A percentile compares a stretch with the other conserved stretches of the same genome.
These are phyloP conservation scores for Scaptodrosophila latifasciaeformis DNA, from an alignment of 2,888 invertebrate species.

Conservation along the genomic window DNA sequence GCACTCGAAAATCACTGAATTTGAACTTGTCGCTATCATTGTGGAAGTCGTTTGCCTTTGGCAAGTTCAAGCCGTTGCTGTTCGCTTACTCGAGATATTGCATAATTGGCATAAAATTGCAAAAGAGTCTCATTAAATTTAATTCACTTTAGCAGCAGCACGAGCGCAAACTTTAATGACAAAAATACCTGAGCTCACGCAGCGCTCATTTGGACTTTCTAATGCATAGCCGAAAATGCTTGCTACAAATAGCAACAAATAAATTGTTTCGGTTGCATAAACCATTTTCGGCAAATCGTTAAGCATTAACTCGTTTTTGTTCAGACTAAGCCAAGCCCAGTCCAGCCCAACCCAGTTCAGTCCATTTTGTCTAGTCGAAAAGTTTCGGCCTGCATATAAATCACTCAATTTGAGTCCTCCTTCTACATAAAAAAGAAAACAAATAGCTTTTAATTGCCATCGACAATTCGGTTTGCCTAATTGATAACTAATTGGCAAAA, in stretches of 20 bases:
- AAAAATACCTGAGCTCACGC: background rate
- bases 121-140: no score
- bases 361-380: no score
- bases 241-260: no score
- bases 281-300: no score
- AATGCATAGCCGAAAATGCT: no score
- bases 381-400: conserved; percentile 50
- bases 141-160: conserved; percentile 15
- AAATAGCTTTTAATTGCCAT: conserved; percentile 50
- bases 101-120: no score
- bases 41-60: no score
- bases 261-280: background rate
- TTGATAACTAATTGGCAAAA: conserved; percentile 63
- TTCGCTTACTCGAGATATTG: no score
- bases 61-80: no score
- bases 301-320: conserved; percentile 15
- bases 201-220: background rate
- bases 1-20: no score
- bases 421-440: conserved; percentile 40
- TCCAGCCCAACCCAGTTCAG: no score
- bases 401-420: conserved; percentile 50
- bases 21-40: no score
- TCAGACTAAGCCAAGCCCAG: conserved; percentile 17
- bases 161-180: conserved; percentile 11
- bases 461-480: conserved; percentile 38